phyloP scores from a whole-genome alignment of 2,797 vertebrate genomes.

The Chromis chromis region DNA sequence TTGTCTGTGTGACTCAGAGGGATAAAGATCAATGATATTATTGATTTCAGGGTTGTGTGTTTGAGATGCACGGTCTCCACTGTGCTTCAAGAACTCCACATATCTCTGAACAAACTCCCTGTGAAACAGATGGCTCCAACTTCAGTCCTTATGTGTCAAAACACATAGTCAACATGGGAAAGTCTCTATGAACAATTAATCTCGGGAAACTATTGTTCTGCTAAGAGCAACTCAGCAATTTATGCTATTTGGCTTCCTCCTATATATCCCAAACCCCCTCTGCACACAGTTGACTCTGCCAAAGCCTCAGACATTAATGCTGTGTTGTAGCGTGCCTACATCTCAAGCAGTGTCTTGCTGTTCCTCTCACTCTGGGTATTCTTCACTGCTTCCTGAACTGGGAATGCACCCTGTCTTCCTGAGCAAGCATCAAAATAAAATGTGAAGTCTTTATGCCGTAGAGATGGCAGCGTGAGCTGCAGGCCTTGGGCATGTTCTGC shows the following conservation, averaged over 20 bases:
- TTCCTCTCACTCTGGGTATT: conserved; percentile 59
- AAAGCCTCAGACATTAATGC: conserved; percentile 64
- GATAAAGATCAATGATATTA: conserved; percentile 32
- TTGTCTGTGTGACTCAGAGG: conserved; percentile 6
- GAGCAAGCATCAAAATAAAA: conserved; percentile 73
- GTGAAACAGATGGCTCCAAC: conserved; percentile 36
- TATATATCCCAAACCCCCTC: conserved; percentile 46
- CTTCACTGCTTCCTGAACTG: conserved; percentile 65
- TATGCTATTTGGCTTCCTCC: conserved; percentile 54
- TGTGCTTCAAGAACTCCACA: conserved; percentile 14
- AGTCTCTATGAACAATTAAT: conserved; percentile 52
- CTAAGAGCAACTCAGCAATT: conserved; percentile 55
- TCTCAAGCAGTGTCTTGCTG: conserved; percentile 61
- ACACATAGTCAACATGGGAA: conserved; percentile 30
- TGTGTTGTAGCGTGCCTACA: conserved; percentile 43
- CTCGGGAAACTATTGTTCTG: conserved; percentile 54
- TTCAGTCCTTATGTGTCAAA: conserved; percentile 33
- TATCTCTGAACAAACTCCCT: conserved; percentile 22
- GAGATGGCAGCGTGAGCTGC: conserved; percentile 69
- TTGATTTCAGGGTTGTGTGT: conserved; percentile 37
- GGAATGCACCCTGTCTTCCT: conserved; percentile 72
- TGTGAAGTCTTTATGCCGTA: conserved; percentile 67
- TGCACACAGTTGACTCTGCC: conserved; percentile 58
- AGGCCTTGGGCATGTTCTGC: conserved; percentile 77
- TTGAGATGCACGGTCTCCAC: background rate